These are phyloP conservation scores for Apteryx owenii DNA, from an alignment of 2,113 vertebrate species.

Conservation along the genomic window DNA sequence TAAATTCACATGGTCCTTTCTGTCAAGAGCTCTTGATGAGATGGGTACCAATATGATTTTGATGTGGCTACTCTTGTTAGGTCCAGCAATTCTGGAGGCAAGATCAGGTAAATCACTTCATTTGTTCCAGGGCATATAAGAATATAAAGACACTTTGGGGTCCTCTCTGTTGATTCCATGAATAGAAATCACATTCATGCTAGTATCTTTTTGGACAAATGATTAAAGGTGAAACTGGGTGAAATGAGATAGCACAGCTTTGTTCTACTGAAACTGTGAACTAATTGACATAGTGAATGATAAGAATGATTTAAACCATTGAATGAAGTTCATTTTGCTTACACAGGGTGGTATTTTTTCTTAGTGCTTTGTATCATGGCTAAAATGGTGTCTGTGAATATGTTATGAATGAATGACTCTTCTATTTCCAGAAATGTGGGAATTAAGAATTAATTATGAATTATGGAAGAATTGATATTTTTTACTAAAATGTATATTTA, in stretches of 20 bases:
- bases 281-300: not conserved
- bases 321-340: not conserved
- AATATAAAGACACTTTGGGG: not conserved
- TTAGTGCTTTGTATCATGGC: not conserved
- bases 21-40: not conserved
- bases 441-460: not conserved
- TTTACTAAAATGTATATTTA: not conserved
- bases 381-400: not conserved
- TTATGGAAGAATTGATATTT: not conserved
- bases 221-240: not conserved
- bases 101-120: slow-evolving; percentile 44
- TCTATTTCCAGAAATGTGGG: not conserved
- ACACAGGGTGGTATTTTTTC: not conserved
- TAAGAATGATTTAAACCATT: not conserved
- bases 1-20: not conserved
- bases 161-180: not conserved
- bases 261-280: not conserved
- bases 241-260: not conserved
- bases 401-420: not conserved
- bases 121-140: not conserved
- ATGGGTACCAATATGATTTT: slow-evolving; percentile 12
- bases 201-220: not conserved
- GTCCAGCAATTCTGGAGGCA: slow-evolving; percentile 8
- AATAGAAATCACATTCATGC: not conserved
- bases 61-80: slow-evolving; percentile 12